Conservation (phyloP, 2,113 vertebrate species). For the Dicentrarchus labrax region DNA sequence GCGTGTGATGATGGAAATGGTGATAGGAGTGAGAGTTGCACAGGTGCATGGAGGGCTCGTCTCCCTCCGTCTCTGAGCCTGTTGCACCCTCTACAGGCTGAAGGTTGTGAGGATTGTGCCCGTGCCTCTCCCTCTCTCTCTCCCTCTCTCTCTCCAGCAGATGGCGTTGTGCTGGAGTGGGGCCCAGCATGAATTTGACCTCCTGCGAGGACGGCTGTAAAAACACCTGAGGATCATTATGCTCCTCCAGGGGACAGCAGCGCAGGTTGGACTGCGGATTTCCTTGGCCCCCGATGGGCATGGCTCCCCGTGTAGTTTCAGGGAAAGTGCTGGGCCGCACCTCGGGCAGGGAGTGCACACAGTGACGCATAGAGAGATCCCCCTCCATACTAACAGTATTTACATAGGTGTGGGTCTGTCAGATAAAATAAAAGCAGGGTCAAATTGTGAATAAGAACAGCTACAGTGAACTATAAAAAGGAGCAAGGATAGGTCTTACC, state of each 20-base stretch:
- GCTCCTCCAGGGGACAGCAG: conserved; percentile 89
- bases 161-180: conserved; percentile 88
- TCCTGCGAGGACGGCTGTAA: conserved; percentile 91
- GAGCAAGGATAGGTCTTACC: conserved; percentile 78
- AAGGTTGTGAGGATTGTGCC: conserved; percentile 77
- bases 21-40: conserved; percentile 85
- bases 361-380: conserved; percentile 90
- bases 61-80: conserved; percentile 87
- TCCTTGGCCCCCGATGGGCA: conserved; percentile 74
- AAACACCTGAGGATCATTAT: conserved; percentile 92
- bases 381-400: conserved; percentile 93
- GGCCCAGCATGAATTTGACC: conserved; percentile 96
- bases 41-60: conserved; percentile 82
- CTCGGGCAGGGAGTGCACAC: conserved; percentile 94
- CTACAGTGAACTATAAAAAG: not conserved
- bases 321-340: conserved; percentile 87
- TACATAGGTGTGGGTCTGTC: conserved; percentile 97
- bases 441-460: not conserved
- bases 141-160: conserved; percentile 85
- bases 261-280: conserved; percentile 81
- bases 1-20: conserved; percentile 84
- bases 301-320: conserved; percentile 79
- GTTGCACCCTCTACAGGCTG: conserved; percentile 81
- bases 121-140: conserved; percentile 79
- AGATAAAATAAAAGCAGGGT: conserved; percentile 7